phyloP scores from a whole-genome alignment of 1,140 invertebrate species.

The Lycorma delicatula region DNA sequence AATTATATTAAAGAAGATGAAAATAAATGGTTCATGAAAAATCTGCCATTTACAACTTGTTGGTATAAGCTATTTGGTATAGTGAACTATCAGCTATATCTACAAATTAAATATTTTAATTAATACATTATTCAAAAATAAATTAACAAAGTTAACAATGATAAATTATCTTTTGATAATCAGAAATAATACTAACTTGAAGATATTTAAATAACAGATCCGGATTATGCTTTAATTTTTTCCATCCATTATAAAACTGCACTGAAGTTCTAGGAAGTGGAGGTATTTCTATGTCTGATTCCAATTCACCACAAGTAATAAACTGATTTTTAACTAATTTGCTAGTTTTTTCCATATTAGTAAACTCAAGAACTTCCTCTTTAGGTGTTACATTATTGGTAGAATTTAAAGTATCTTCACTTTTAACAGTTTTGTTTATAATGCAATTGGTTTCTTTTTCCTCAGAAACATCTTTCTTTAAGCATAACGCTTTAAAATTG shows the following conservation, averaged over 20 bases:
- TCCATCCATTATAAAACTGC: slow-evolving; percentile 49
- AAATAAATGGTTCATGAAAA: too few relatives aligned
- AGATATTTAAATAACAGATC: slow-evolving; percentile 38
- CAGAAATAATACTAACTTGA: slow-evolving; percentile 32
- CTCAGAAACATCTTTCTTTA: slow-evolving; percentile 25
- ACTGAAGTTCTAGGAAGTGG: slow-evolving; percentile 45
- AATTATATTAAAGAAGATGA: too few relatives aligned
- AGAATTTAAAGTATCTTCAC: slow-evolving; percentile 20
- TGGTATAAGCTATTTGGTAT: too few relatives aligned
- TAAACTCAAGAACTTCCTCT: neutral
- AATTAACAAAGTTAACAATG: too few relatives aligned
- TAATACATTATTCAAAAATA: too few relatives aligned
- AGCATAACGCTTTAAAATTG: slow-evolving; percentile 16
- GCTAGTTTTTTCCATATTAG: slow-evolving; percentile 22
- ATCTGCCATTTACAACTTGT: too few relatives aligned
- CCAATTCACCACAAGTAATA: slow-evolving; percentile 16
- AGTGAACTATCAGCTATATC: too few relatives aligned
- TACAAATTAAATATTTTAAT: too few relatives aligned
- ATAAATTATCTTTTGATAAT: too few relatives aligned
- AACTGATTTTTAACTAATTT: slow-evolving; percentile 18
- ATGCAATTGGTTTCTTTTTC: too few relatives aligned
- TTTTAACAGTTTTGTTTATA: too few relatives aligned
- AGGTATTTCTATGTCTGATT: slow-evolving; percentile 32
- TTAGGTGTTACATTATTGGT: slow-evolving; percentile 13
- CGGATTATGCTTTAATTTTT: slow-evolving; percentile 31